These are phyloP conservation scores for Macaria notata DNA, from an alignment of 2,888 invertebrate species.

Conservation along the genomic window DNA sequence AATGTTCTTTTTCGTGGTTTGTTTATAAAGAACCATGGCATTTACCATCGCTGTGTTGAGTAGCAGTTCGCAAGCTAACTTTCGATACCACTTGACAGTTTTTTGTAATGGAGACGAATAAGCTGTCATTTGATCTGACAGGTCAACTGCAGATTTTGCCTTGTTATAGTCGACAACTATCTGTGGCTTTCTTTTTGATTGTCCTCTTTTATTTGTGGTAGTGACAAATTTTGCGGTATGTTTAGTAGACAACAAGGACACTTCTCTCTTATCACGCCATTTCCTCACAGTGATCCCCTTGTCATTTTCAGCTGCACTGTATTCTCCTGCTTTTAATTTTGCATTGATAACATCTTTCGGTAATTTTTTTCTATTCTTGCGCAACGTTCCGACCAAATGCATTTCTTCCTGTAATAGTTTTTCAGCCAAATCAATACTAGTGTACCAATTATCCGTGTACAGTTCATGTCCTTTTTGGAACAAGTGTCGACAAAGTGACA, in stretches of 20 bases:
- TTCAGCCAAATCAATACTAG: not conserved
- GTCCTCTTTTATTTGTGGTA: not conserved
- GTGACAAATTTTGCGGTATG: constrained; percentile 17
- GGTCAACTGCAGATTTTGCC: constrained; percentile 41
- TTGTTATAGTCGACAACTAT: constrained; percentile 41
- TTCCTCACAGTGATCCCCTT: constrained; percentile 21
- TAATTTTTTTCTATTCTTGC: constrained; percentile 24
- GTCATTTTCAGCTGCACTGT: constrained; percentile 13
- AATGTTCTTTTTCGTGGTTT: constrained; percentile 20
- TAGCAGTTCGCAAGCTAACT: constrained; percentile 43
- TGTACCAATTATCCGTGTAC: constrained; percentile 14
- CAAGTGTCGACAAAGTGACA: not conserved
- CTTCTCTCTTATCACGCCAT: constrained; percentile 27
- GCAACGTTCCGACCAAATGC: constrained; percentile 24
- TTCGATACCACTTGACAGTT: constrained; percentile 47
- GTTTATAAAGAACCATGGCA: constrained; percentile 36
- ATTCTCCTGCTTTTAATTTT: constrained; percentile 26
- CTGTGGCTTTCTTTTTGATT: constrained; percentile 26
- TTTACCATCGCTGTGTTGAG: constrained; percentile 43
- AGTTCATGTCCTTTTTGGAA: constrained; percentile 11
- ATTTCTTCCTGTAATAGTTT: constrained; percentile 19
- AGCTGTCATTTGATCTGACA: constrained; percentile 43
- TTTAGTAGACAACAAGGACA: constrained; percentile 24
- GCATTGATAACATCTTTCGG: constrained; percentile 24
- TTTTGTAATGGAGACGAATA: constrained; percentile 40